phyloP scores from a whole-genome alignment of 2,113 vertebrate genomes.

The Vidua macroura region DNA sequence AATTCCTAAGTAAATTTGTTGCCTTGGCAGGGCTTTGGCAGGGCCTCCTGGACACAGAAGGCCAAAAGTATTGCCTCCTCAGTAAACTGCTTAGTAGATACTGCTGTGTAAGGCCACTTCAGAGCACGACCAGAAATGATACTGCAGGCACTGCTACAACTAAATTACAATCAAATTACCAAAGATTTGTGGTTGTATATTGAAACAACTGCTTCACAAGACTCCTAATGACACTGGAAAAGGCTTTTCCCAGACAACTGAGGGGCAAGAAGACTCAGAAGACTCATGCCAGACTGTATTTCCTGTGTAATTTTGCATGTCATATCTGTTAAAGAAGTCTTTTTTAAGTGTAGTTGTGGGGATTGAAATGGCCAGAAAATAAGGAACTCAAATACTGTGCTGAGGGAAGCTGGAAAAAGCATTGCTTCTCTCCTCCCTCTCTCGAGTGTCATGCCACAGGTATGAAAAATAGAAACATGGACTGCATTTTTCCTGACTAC shows the following conservation, averaged over 20 bases:
- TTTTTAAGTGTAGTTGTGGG: not conserved
- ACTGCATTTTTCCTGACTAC: not conserved
- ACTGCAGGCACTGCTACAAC: not conserved
- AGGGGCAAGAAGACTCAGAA: not conserved
- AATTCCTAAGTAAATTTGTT: constrained; percentile 33
- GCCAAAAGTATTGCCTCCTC: not conserved
- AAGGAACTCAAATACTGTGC: not conserved
- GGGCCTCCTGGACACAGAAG: not conserved
- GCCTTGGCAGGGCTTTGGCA: not conserved
- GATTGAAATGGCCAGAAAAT: not conserved
- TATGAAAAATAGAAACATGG: constrained; percentile 17
- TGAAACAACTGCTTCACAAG: not conserved
- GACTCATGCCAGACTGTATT: not conserved
- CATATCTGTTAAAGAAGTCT: not conserved
- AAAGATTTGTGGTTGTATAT: not conserved
- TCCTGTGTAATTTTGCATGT: not conserved
- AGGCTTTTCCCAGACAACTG: not conserved
- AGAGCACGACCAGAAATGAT: not conserved
- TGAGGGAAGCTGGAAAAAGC: not conserved
- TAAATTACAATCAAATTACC: not conserved
- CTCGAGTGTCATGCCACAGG: not conserved
- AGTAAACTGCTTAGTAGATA: not conserved
- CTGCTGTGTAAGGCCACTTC: not conserved
- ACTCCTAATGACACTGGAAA: not conserved
- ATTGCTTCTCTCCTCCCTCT: not conserved